phyloP scores from a whole-genome alignment of 2,888 invertebrate species.

The Megamerina dolium region DNA sequence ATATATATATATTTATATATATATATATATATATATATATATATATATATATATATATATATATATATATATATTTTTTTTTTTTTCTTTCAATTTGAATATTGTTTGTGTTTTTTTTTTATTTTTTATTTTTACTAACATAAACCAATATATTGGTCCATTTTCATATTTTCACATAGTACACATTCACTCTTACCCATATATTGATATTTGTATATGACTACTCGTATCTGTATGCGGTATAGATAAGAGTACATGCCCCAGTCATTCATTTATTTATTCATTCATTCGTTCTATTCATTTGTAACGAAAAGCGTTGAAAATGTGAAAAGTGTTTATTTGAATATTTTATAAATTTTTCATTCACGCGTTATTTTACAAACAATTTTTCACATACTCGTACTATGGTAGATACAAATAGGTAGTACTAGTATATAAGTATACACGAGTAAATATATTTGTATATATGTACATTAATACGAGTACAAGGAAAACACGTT shows the following conservation, averaged over 20 bases:
- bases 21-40: background rate
- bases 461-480: background rate
- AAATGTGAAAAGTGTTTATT: constrained; percentile 10
- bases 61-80: background rate
- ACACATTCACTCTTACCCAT: too few relatives aligned
- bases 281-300: too few relatives aligned
- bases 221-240: too few relatives aligned
- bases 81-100: too few relatives aligned
- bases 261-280: too few relatives aligned
- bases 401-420: background rate
- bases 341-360: constrained; percentile 16
- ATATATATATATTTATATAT: background rate
- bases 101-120: too few relatives aligned
- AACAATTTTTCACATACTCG: constrained; percentile 15
- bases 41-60: background rate
- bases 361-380: constrained; percentile 11
- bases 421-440: constrained; percentile 5
- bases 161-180: too few relatives aligned
- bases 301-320: too few relatives aligned
- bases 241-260: too few relatives aligned
- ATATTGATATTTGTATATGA: too few relatives aligned
- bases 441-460: background rate
- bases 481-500: constrained; percentile 6
- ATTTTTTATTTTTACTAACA: too few relatives aligned
- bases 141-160: too few relatives aligned